phyloP scores from a whole-genome alignment of 2,797 vertebrate species.

The Dendrocincla fuliginosa region DNA sequence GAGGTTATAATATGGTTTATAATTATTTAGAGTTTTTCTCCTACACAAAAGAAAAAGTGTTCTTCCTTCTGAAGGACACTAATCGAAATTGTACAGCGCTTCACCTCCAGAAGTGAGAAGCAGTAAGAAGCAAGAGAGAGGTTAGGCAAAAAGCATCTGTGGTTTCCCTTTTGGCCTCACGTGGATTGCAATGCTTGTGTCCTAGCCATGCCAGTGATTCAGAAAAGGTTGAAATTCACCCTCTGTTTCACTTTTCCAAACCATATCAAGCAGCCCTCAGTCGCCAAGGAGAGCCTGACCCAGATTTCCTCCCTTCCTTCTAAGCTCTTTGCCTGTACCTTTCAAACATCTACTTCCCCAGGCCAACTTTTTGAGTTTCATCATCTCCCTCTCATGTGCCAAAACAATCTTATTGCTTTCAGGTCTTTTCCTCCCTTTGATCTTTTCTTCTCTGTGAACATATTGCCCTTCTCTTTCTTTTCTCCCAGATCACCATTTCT shows the following conservation, averaged over 20 bases:
- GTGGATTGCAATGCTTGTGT: background rate
- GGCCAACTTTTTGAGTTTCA: slow-evolving; percentile 50
- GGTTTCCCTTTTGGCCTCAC: background rate
- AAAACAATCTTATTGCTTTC: slow-evolving; percentile 49
- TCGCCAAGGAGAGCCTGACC: slow-evolving; percentile 56
- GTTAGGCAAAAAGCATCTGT: background rate
- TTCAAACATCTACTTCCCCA: background rate
- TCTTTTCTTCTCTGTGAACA: slow-evolving; percentile 5
- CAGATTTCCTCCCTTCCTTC: slow-evolving; percentile 12
- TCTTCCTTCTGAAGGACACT: background rate
- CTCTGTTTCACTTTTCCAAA: background rate
- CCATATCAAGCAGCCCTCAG: background rate
- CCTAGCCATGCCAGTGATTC: background rate
- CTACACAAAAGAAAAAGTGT: background rate
- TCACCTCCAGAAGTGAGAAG: background rate
- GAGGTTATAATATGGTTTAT: background rate
- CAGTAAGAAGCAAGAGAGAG: background rate
- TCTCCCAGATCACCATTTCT: slow-evolving; percentile 21
- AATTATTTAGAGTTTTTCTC: background rate
- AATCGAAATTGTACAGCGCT: background rate
- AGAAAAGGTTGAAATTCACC: background rate
- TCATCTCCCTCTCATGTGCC: slow-evolving; percentile 35
- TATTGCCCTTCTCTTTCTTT: slow-evolving; percentile 28
- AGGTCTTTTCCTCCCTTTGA: slow-evolving; percentile 39
- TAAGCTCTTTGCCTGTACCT: background rate